Percentiles rank a stretch among this genome's conserved stretches.
Conservation (phyloP, 2,113 vertebrate genomes). For the crab-eating macaque (Macaca fascicularis) region DNA sequence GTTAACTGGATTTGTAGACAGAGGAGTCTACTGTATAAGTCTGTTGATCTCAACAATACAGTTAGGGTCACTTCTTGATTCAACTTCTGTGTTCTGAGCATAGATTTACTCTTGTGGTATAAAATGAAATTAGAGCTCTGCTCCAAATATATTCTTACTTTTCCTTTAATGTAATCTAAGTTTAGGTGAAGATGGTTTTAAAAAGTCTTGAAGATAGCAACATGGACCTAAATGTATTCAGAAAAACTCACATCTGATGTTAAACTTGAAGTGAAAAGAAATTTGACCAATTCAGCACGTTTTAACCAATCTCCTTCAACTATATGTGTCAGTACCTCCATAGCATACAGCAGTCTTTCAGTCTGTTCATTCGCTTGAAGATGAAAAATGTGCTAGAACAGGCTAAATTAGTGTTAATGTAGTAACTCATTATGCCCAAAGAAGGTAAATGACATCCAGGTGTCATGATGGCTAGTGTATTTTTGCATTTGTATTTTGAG, state of each 20-base stretch:
- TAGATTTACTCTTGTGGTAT: not conserved
- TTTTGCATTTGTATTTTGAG: not conserved
- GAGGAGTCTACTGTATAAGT: not conserved
- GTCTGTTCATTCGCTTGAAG: not conserved
- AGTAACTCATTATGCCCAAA: not conserved
- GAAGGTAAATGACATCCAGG: not conserved
- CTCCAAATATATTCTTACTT: not conserved
- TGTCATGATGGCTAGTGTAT: not conserved
- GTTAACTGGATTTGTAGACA: not conserved
- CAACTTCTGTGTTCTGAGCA: not conserved
- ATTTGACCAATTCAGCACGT: not conserved
- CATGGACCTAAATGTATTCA: not conserved
- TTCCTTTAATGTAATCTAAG: not conserved
- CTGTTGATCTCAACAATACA: not conserved
- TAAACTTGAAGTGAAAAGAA: conserved; percentile 18
- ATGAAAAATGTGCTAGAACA: not conserved
- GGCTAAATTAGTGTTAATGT: not conserved
- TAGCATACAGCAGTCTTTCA: not conserved
- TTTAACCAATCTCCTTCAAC: not conserved
- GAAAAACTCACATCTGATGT: not conserved
- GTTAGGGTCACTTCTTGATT: not conserved
- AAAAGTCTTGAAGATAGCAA: not conserved
- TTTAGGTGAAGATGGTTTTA: not conserved
- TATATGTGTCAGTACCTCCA: not conserved
- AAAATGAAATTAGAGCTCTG: not conserved